Conservation (phyloP, 2,888 invertebrate species). For the Periphyllus acericola region DNA sequence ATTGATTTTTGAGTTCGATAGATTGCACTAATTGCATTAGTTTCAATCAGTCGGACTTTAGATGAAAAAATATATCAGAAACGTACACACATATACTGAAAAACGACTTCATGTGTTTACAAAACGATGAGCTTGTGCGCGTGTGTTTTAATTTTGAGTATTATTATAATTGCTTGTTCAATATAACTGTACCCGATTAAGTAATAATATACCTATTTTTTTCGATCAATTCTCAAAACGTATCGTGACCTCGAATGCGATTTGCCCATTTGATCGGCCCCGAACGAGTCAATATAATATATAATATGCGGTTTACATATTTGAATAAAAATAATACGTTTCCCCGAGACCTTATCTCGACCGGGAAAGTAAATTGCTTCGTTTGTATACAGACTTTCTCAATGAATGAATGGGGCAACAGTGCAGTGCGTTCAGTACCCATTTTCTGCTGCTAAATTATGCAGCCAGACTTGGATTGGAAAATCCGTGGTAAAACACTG, state of each 20-base stretch:
- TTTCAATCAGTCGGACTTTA: no score
- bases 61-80: no score
- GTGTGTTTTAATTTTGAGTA: no score
- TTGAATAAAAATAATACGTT: conserved; percentile 21
- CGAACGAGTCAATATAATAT: neutral
- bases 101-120: no score
- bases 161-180: no score
- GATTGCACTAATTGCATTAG: no score
- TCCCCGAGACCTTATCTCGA: conserved; percentile 7
- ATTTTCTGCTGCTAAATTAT: conserved; percentile 52
- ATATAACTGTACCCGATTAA: no score
- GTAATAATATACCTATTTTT: no score
- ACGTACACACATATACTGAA: no score
- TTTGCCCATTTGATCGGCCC: neutral
- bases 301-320: neutral
- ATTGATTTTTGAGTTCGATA: no score
- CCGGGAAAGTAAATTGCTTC: conserved; percentile 7
- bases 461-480: conserved; percentile 51
- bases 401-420: neutral
- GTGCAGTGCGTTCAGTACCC: neutral
- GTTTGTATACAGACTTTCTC: neutral
- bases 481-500: conserved; percentile 60
- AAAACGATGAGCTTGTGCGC: no score
- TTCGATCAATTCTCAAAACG: neutral
- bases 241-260: neutral